phyloP scores from a whole-genome alignment of 2,888 invertebrate genomes.

The Chydorus sphaericus region DNA sequence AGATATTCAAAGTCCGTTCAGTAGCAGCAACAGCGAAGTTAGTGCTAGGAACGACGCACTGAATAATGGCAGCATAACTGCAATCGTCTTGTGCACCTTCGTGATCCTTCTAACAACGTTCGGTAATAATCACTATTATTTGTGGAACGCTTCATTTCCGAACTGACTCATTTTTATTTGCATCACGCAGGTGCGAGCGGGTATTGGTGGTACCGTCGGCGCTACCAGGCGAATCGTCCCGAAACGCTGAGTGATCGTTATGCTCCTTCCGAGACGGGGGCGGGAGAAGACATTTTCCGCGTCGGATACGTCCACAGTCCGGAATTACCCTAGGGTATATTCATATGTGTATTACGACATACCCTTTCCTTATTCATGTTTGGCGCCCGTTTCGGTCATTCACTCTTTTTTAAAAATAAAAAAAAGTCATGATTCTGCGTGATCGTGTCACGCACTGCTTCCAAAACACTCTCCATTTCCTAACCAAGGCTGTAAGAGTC shows the following conservation, averaged over 20 bases:
- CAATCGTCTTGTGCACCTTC: background rate
- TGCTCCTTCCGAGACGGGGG: slow-evolving; percentile 49
- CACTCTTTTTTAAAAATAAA: background rate
- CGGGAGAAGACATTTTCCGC: slow-evolving; percentile 19
- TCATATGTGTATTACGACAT: background rate
- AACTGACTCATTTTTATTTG: no score
- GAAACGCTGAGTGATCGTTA: slow-evolving; percentile 72
- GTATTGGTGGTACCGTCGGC: slow-evolving; percentile 46
- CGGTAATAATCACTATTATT: background rate
- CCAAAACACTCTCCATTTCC: background rate
- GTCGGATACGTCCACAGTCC: slow-evolving; percentile 22
- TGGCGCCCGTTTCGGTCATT: background rate
- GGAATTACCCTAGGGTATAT: slow-evolving; percentile 21
- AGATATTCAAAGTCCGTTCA: background rate
- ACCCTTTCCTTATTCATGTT: background rate
- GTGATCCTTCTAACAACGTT: background rate
- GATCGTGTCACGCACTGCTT: no score
- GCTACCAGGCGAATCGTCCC: slow-evolving; percentile 62
- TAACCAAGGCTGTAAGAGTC: slow-evolving; percentile 25
- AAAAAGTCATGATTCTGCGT: background rate
- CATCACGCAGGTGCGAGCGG: slow-evolving; percentile 46
- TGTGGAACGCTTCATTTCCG: background rate
- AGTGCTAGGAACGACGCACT: background rate
- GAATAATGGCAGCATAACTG: background rate
- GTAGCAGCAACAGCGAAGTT: background rate